Evolutionary conservation across 2,113 vertebrate species (phyloP), one percentile per base, ranked within the genome.

Genomic region (Zeus faber): DNA sequence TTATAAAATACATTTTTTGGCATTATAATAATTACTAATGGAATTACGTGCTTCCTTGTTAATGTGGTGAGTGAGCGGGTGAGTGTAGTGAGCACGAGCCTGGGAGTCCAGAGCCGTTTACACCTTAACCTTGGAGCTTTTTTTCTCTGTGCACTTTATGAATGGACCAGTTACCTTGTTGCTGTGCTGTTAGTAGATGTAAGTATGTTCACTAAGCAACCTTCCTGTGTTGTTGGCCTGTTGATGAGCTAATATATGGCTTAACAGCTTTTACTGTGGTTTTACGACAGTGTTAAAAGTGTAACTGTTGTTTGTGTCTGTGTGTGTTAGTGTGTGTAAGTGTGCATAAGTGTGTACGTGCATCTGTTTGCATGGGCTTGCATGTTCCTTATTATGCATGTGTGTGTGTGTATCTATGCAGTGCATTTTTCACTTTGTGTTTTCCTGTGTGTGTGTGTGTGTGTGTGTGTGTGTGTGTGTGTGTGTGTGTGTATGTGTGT

Each of bases 181-280:
- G 60, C 37, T 55, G 47, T 56, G 58, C 46, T 62, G 53, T 20
- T 56, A 49, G 39, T 70, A 22, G 40, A 60, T 67, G 62, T 62
- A 66, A 52, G 54, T 26, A 52, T 62, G 65, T 77, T 76, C 81
- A 81, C 67, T 59, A 77, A 58, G 43, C 55, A 64, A 54, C 51
- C 56, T 58, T 63, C 72, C 62, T 54, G 60, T 73, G 72, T 71
- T 76, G 73, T 65, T 62, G 58, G 59, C 47, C 37, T 35, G 68
- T 48, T 70, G 68, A 84, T 81, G 66, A 74, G 55, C 70, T 75
- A 26, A 69, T 51, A 47, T 67, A 62, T 41, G 69, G 58, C 65
- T 74, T 68, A 70, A 80, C 54, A 45, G 66, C 46, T 73, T 81
- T 72, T 62, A 66, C 54, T 76, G 64, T 47, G 63, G 26, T 75